Conservation (phyloP, 2,113 vertebrate species). For the Saccopteryx leptura region DNA sequence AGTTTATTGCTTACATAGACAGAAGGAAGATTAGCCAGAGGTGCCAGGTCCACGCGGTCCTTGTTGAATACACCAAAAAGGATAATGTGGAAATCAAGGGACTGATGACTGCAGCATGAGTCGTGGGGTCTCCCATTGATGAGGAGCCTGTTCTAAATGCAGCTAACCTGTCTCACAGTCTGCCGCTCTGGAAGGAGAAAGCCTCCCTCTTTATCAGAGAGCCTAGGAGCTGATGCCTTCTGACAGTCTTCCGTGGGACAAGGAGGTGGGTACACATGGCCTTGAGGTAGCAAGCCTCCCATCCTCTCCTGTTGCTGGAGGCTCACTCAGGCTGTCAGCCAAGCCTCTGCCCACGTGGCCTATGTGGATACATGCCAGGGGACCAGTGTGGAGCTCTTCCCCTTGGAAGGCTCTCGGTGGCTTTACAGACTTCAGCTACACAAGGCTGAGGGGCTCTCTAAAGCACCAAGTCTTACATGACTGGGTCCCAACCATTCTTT, state of each 20-base stretch:
- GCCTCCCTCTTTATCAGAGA: neutral
- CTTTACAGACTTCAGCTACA: neutral
- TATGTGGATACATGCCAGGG: too few relatives aligned
- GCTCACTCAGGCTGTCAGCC: neutral
- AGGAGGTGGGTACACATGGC: neutral
- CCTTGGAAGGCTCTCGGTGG: neutral
- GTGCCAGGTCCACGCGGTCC: neutral
- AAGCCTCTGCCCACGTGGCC: neutral
- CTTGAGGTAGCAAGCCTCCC: neutral
- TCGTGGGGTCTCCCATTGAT: neutral
- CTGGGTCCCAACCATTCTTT: neutral
- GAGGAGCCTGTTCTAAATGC: neutral
- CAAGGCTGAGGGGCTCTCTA: neutral
- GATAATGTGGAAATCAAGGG: neutral
- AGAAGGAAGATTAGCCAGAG: neutral
- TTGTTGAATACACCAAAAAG: neutral
- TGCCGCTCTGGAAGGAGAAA: neutral
- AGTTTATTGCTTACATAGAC: neutral
- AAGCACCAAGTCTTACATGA: neutral
- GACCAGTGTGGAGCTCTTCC: too few relatives aligned
- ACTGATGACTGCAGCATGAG: neutral
- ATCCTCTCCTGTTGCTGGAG: neutral
- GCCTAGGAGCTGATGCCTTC: neutral
- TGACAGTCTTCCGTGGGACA: neutral
- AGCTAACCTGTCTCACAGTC: neutral